Evolutionary conservation across 2,113 vertebrate species (phyloP).

Genomic region (Anarrhichthys ocellatus): DNA sequence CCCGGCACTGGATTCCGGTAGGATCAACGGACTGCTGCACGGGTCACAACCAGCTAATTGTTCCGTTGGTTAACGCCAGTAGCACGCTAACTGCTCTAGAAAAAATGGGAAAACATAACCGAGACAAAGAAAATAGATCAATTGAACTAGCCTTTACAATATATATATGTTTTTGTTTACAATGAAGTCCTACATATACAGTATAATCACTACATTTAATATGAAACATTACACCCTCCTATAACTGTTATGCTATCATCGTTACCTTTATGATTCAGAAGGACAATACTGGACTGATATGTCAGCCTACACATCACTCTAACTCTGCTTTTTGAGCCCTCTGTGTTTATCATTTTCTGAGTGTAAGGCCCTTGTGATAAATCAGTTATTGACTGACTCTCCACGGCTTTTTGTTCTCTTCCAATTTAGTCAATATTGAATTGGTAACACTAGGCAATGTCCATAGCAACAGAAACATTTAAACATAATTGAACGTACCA

Average conservation of each 20-base stretch:
- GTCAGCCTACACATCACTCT: neutral
- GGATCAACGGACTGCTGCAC: no score
- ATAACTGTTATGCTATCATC: neutral
- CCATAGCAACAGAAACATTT: slow-evolving; percentile 51
- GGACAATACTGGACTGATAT: neutral
- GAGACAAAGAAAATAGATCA: neutral
- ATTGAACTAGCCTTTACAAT: neutral
- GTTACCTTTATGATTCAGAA: neutral
- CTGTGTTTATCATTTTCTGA: neutral
- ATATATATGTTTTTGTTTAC: neutral
- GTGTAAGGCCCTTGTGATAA: neutral
- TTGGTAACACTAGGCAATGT: neutral
- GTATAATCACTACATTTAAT: neutral
- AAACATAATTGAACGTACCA: slow-evolving; percentile 56
- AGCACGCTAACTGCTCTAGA: neutral
- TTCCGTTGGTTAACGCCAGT: neutral
- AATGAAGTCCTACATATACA: neutral
- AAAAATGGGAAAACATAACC: neutral
- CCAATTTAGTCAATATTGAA: slow-evolving; percentile 29
- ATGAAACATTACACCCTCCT: neutral
- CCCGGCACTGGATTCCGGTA: no score
- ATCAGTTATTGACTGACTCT: neutral
- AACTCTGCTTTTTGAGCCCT: neutral
- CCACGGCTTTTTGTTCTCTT: neutral
- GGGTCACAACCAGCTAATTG: no score